Base-by-base conservation (phyloP, 2,888 invertebrate species). In the Alentia gelatinosa region DNA sequence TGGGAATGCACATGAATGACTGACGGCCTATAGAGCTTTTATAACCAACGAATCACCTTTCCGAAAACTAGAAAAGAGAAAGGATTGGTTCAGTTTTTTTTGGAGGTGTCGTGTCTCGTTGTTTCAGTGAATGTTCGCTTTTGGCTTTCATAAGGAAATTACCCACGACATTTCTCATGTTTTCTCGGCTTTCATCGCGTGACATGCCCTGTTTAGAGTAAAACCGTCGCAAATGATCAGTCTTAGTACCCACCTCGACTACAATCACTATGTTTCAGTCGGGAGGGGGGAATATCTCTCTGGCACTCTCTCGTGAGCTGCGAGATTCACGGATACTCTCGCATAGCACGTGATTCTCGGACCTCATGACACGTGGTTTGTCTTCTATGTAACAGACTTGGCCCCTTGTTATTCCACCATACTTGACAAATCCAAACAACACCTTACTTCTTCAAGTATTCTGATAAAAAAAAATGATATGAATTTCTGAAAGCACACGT, bases 191-290 rank as follows among this genome's bases (percentile, higher is more conserved):
- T 39, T 39, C 15, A 35, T 79, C 39, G 79, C 79, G 79, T 79
- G 79, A 79, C 79, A 35, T 79, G 79, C 39, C 79, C 79, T 30
- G n/a, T 5, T 79, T 35, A 0, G 37, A 79, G 79, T 35, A 5
- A 35, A 39, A 33, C 79, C 15, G 79, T 37, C 79, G 39, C 79
- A 79, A 79, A 79, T 79, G 79, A 79, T 79, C 79, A 35, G 35
- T 35, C 79, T 37, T 12, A 15, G 7, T 26, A 19, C 9, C 39
- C 79, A 1, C 79, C 79, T 23, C 37, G 37, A 19, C 39, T 23
- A 35, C 39, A 79, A 79, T 79, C 79, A 79, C 79, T 37, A 26
- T 79, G 39, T 30, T 68, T 30, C 68, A 68, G 68, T 26, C 3
- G 26, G 3, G 12, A 4, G 30, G 68, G 12, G 30, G 30, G 68